Percentiles rank a stretch among this genome's conserved stretches.
These are phyloP conservation scores for Microctenopoma lineatum DNA, from an alignment of 2,797 vertebrate genomes.

Conservation along the genomic window DNA sequence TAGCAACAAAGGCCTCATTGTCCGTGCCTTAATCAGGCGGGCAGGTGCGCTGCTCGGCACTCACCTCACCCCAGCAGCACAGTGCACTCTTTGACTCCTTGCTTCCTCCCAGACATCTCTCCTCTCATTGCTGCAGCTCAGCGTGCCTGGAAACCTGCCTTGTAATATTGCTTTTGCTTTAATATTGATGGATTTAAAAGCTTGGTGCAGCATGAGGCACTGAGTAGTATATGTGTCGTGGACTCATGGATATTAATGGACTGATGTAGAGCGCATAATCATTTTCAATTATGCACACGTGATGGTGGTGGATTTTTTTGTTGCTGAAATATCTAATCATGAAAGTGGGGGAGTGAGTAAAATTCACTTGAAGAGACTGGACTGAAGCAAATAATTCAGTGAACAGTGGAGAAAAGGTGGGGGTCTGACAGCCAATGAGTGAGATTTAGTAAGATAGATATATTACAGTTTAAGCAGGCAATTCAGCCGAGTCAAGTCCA, in stretches of 20 bases:
- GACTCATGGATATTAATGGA: constrained; percentile 48
- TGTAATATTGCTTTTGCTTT: constrained; percentile 51
- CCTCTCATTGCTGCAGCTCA: constrained; percentile 37
- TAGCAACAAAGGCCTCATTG: constrained; percentile 80
- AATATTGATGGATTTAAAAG: constrained; percentile 57
- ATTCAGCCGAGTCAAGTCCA: constrained; percentile 42
- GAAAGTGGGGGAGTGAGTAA: background rate
- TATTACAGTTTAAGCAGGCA: constrained; percentile 58
- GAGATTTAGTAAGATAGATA: constrained; percentile 57
- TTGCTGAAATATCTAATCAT: constrained; percentile 6
- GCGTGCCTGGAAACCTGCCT: constrained; percentile 44
- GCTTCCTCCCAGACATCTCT: constrained; percentile 36
- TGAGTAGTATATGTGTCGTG: constrained; percentile 29
- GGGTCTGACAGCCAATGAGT: constrained; percentile 8
- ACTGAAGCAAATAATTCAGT: constrained; percentile 6
- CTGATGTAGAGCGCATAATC: constrained; percentile 49
- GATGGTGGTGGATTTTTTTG: constrained; percentile 25
- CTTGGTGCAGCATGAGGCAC: constrained; percentile 36
- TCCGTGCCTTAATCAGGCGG: constrained; percentile 74
- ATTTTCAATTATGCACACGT: constrained; percentile 49
- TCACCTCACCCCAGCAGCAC: constrained; percentile 58
- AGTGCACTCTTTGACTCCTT: constrained; percentile 52
- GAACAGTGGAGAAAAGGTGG: background rate
- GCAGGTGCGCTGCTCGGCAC: constrained; percentile 78
- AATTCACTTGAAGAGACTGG: constrained; percentile 3